These are phyloP conservation scores for Myotis findleyi DNA, from an alignment of 2,797 vertebrate genomes.

Conservation along the genomic window DNA sequence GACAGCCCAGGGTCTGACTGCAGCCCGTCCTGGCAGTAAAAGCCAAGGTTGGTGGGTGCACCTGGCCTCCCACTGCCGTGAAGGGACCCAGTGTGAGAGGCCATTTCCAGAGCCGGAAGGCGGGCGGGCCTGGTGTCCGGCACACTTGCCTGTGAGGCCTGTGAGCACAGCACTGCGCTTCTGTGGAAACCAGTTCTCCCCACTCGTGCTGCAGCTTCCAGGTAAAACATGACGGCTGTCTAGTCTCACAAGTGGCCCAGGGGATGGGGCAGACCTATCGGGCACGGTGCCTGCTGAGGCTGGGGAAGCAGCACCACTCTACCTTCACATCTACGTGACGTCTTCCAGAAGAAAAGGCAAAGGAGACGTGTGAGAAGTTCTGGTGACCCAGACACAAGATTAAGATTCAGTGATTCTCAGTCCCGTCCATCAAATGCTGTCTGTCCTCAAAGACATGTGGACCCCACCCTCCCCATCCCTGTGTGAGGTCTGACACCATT, in stretches of 20 bases:
- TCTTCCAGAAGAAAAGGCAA: neutral
- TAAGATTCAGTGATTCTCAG: neutral
- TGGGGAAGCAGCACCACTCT: neutral
- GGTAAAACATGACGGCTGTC: neutral
- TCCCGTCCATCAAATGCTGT: neutral
- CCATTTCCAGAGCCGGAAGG: neutral
- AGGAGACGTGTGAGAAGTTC: neutral
- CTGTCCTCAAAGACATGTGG: neutral
- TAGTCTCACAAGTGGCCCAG: neutral
- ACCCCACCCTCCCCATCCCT: neutral
- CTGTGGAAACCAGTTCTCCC: neutral
- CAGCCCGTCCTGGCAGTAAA: neutral
- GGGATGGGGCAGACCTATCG: neutral
- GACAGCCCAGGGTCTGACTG: neutral
- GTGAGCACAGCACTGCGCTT: neutral
- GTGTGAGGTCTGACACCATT: neutral
- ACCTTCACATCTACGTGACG: neutral
- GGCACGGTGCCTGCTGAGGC: neutral
- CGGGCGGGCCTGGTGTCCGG: neutral
- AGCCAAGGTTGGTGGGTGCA: neutral
- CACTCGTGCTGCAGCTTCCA: neutral
- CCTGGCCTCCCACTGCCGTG: accelerated
- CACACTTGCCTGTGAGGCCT: neutral
- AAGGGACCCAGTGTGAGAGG: neutral
- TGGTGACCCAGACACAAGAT: neutral